Conservation (phyloP, 2,113 vertebrate genomes). For the Theristicus caerulescens region DNA sequence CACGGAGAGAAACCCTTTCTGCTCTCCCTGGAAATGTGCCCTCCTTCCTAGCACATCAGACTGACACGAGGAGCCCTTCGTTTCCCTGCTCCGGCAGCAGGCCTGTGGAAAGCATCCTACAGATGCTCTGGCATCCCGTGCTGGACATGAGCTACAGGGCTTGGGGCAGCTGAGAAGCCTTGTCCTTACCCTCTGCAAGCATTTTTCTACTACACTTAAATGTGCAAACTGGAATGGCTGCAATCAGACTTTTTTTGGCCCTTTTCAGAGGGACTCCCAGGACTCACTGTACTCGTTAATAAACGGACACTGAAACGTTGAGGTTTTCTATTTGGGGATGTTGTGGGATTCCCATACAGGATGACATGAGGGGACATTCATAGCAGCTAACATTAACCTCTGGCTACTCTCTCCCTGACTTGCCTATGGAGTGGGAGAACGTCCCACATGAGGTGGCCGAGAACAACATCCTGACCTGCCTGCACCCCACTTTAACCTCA, state of each 20-base stretch:
- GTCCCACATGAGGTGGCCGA: not conserved
- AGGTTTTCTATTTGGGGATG: not conserved
- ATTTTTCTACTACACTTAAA: not conserved
- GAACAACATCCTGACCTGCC: not conserved
- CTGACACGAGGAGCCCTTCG: rapidly evolving
- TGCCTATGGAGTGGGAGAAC: not conserved
- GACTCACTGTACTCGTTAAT: not conserved
- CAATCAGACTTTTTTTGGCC: not conserved
- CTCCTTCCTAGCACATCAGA: not conserved
- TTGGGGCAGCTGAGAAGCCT: not conserved
- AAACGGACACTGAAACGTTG: not conserved
- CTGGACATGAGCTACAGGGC: not conserved
- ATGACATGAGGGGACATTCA: not conserved
- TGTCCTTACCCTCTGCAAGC: not conserved
- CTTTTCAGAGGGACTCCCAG: not conserved
- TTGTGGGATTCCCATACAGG: not conserved
- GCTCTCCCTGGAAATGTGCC: not conserved
- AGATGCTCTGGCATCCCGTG: not conserved
- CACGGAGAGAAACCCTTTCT: not conserved
- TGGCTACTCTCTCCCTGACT: not conserved
- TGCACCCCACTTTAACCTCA: not conserved
- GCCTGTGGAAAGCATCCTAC: not conserved
- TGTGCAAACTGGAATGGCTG: not conserved
- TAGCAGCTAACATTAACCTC: not conserved
- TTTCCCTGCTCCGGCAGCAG: not conserved